These are phyloP conservation scores for Morone saxatilis DNA, from an alignment of 2,113 vertebrate genomes.

Conservation along the genomic window DNA sequence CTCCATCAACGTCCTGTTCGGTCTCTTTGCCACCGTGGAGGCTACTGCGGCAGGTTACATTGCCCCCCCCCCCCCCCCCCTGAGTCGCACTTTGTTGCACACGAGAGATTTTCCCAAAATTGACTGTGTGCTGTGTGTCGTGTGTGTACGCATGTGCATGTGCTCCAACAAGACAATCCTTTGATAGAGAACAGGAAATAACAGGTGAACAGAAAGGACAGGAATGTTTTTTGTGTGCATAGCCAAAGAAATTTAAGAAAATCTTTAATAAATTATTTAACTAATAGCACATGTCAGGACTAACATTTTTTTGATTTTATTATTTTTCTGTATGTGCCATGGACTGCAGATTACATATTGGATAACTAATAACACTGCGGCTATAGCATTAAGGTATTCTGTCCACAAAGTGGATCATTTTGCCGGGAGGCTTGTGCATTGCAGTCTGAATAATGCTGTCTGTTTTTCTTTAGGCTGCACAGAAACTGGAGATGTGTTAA, in stretches of 20 bases:
- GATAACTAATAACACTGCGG: constrained; percentile 25
- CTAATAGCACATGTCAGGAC: constrained; percentile 29
- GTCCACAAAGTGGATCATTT: constrained; percentile 47
- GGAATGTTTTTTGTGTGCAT: too few relatives aligned
- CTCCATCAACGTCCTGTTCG: too few relatives aligned
- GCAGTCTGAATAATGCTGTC: constrained; percentile 18
- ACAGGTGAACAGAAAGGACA: background rate
- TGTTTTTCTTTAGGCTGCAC: constrained; percentile 43
- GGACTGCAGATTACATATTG: constrained; percentile 31
- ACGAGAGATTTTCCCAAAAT: background rate
- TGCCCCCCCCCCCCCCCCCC: too few relatives aligned
- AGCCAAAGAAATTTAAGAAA: too few relatives aligned
- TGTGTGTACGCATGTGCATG: background rate
- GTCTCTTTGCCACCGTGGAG: too few relatives aligned
- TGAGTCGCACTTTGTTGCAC: background rate
- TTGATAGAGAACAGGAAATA: too few relatives aligned
- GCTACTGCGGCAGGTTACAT: too few relatives aligned
- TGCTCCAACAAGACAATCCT: background rate
- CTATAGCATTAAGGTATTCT: constrained; percentile 32
- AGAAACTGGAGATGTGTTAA: constrained; percentile 25
- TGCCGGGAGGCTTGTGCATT: constrained; percentile 8
- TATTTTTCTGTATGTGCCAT: background rate
- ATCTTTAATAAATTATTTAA: constrained; percentile 35
- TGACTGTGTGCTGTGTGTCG: background rate
- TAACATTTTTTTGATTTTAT: background rate